Conservation (phyloP, 2,113 vertebrate genomes). For the Crocuta crocuta region DNA sequence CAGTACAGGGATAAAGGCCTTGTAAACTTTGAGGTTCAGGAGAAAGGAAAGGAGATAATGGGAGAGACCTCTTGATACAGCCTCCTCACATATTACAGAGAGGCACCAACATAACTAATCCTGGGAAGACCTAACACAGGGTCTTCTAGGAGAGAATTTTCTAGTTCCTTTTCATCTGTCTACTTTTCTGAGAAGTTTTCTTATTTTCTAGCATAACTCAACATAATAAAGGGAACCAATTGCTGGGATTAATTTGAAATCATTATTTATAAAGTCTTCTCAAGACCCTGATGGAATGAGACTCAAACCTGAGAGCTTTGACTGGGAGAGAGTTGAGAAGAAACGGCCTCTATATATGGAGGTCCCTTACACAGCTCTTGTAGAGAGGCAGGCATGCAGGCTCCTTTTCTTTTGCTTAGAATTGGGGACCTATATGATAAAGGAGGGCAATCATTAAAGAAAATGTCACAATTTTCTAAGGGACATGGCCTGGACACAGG, state of each 20-base stretch:
- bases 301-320: neutral
- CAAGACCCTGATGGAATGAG: neutral
- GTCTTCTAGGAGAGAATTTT: neutral
- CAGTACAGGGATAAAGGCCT: accelerated
- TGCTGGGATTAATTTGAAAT: neutral
- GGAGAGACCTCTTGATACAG: accelerated
- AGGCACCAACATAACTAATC: neutral
- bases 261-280: neutral
- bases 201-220: neutral
- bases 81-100: neutral
- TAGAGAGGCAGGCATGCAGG: too few relatives aligned
- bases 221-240: neutral
- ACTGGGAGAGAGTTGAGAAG: accelerated
- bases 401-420: too few relatives aligned
- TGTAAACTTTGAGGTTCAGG: neutral
- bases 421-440: too few relatives aligned
- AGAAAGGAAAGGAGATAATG: neutral
- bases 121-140: accelerated
- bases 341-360: accelerated
- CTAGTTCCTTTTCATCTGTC: neutral
- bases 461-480: too few relatives aligned
- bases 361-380: accelerated
- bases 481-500: too few relatives aligned
- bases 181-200: accelerated
- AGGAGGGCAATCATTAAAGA: too few relatives aligned